Evolutionary conservation across 2,113 vertebrate species (phyloP).

Genomic region (Chionis minor): DNA sequence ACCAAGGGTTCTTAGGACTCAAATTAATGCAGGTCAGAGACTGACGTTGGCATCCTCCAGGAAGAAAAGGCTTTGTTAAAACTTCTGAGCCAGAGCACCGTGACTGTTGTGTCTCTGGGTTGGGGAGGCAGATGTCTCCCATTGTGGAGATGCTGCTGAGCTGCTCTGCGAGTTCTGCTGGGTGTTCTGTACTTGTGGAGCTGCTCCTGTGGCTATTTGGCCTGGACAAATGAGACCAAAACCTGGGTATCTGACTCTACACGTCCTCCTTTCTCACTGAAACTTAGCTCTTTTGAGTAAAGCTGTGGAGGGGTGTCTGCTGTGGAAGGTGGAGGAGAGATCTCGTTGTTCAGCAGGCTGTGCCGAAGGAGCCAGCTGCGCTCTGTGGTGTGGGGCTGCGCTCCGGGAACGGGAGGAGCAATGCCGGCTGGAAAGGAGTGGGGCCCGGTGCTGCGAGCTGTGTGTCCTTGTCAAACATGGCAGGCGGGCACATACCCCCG

Average conservation of each 20-base stretch:
- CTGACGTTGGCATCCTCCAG: neutral
- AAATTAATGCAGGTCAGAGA: neutral
- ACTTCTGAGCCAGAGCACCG: neutral
- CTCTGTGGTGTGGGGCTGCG: neutral
- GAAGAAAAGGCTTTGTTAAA: neutral
- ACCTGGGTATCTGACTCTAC: neutral
- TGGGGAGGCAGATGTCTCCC: neutral
- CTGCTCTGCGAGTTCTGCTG: neutral
- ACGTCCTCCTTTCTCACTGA: neutral
- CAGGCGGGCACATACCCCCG: neutral
- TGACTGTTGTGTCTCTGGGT: neutral
- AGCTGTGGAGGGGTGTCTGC: neutral
- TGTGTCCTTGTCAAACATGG: accelerated
- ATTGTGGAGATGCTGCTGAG: neutral
- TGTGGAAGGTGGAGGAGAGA: neutral
- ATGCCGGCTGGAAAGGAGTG: neutral
- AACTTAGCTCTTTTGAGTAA: neutral
- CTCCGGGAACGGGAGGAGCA: neutral
- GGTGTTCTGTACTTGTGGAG: neutral
- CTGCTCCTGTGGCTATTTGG: neutral
- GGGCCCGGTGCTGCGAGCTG: neutral
- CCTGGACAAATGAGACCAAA: neutral
- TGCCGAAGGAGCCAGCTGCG: neutral
- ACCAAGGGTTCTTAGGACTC: neutral
- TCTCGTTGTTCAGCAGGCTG: neutral